Evolutionary conservation across 2,113 vertebrate species (phyloP).

Genomic region (Lasiurus borealis): DNA sequence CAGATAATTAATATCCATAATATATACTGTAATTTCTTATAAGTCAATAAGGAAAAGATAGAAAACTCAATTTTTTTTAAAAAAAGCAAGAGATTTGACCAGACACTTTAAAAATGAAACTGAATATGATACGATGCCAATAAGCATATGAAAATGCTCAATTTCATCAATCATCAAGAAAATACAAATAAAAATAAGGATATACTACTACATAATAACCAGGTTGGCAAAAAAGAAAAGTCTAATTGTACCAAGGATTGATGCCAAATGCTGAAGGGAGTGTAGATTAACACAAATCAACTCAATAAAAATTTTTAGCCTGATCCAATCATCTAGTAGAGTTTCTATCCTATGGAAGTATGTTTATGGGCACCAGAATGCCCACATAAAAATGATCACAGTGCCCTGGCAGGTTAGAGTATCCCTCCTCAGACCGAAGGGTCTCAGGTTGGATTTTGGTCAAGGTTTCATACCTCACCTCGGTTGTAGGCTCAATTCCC

Average conservation of each 20-base stretch:
- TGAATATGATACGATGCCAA: slow-evolving; percentile 12
- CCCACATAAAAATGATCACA: neutral
- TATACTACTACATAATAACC: neutral
- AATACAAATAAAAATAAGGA: slow-evolving; percentile 43
- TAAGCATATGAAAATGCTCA: slow-evolving; percentile 1
- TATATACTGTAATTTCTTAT: neutral
- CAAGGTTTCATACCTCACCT: too few relatives aligned
- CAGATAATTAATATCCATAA: slow-evolving; percentile 5
- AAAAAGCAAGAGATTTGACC: slow-evolving; percentile 35
- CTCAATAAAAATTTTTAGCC: neutral
- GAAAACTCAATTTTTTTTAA: neutral
- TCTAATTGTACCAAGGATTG: neutral
- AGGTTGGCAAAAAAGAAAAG: neutral
- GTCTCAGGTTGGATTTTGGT: too few relatives aligned
- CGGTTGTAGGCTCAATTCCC: too few relatives aligned
- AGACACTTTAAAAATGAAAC: neutral
- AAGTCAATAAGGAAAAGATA: slow-evolving; percentile 35
- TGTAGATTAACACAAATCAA: neutral
- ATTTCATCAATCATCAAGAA: slow-evolving; percentile 41
- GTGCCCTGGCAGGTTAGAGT: too few relatives aligned
- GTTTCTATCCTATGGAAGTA: neutral
- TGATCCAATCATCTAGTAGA: neutral
- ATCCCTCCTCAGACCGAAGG: too few relatives aligned
- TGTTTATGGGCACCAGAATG: neutral
- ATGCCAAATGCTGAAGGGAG: neutral